phyloP scores from a whole-genome alignment of 1,140 invertebrate species.

The Pristionchus pacificus region DNA sequence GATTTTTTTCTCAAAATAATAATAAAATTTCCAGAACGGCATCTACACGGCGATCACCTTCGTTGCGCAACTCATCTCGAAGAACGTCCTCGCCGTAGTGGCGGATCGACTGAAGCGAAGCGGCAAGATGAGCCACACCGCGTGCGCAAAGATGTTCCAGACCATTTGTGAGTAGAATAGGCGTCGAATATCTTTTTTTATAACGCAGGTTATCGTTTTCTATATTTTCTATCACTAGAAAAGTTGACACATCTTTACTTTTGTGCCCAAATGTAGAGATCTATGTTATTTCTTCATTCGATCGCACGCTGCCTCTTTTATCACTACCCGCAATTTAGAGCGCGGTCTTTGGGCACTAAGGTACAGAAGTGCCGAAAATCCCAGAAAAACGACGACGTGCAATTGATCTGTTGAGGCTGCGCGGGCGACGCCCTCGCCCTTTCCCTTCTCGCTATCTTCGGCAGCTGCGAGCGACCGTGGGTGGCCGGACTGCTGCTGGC shows the following conservation, averaged over 20 bases:
- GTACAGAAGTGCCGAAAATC: not conserved
- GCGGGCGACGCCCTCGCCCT: not conserved
- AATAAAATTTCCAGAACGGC: not conserved
- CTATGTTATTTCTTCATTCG: too few species aligned
- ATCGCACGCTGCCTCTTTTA: too few species aligned
- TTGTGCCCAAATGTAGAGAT: too few species aligned
- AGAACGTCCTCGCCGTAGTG: not conserved
- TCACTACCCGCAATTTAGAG: not conserved
- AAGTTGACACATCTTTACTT: too few species aligned
- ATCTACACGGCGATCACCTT: not conserved
- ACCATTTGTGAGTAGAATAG: not conserved
- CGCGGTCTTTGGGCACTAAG: not conserved
- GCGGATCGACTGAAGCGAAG: not conserved
- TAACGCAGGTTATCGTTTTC: too few species aligned
- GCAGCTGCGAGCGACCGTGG: not conserved
- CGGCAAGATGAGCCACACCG: not conserved
- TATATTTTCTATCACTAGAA: too few species aligned
- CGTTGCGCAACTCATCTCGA: not conserved
- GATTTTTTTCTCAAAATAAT: too few species aligned
- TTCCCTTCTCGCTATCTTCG: not conserved
- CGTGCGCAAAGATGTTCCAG: not conserved
- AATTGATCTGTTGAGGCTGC: not conserved
- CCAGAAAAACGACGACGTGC: too few species aligned
- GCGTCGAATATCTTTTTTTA: too few species aligned
- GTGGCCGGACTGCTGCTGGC: not conserved